Evolutionary conservation across 2,113 vertebrate species (phyloP), one percentile per base, ranked within the genome.

Genomic region (Piaya cayana): DNA sequence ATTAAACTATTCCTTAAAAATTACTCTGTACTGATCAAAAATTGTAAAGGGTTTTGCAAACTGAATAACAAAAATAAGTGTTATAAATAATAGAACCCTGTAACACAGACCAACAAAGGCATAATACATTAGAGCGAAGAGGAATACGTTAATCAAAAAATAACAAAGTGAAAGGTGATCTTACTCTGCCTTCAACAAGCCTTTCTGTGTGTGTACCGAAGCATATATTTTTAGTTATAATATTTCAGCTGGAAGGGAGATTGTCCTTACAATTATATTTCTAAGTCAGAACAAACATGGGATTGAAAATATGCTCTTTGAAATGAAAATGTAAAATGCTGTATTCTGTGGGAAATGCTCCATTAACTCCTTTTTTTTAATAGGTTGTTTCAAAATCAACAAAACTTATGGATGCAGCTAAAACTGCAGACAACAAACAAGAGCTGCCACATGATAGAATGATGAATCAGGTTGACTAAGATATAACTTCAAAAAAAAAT

Each of bases 1-100:
- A 89, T 88, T 85, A 95, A 95, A 96, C 76, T 95, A 92, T 67
- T 92, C 11, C 55, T 78, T 15, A 90, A 95, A 93, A 96, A 88
- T 4, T 64, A 15, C 30, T 93, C 14, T 32, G 29, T 43, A 52
- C 59, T 86, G 53, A 88, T 95, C 85, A 94, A 82, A 79, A 92
- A 84, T 45, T 75, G 13, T 52, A 68, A 64, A 67, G 27, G 5
- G 3, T 93, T 95, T 85, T 95, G 64, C 79, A 89, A 95, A 93
- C 67, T 47, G 60, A 94, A 45, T 75, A 90, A 7, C 6, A 81
- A 90, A 86, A 91, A 87, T 43, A 13, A n/a, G 9, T 43, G 5
- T 78, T 93, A 75, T 39, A 96, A 86, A 75, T 94, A 70, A 72
- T 77, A 82, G 86, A 93, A 26, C 12, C 20, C 5, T 50, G 18